Percentiles rank a stretch among this genome's conserved stretches.
Evolutionary conservation across 2,797 vertebrate species (phyloP).

Genomic region (Microhierax caerulescens): DNA sequence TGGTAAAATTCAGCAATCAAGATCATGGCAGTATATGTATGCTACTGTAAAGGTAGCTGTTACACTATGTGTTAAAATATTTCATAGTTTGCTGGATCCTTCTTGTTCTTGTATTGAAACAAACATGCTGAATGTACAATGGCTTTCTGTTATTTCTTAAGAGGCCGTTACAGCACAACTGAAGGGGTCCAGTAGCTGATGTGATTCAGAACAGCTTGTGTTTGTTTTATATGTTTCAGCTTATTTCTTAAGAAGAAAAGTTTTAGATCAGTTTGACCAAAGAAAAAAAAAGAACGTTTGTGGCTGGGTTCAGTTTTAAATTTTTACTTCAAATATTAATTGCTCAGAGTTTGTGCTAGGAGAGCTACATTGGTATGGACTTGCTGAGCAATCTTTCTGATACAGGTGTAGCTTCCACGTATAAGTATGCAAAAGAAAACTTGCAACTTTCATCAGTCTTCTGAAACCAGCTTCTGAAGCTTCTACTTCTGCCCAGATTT

Average conservation of each 20-base stretch:
- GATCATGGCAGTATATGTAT: background rate
- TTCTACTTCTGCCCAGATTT: background rate
- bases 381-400: fast-evolving
- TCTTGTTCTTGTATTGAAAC: background rate
- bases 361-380: background rate
- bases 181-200: background rate
- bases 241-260: background rate
- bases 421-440: background rate
- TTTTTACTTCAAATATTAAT: background rate
- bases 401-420: background rate
- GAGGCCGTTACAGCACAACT: background rate
- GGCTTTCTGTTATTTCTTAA: background rate
- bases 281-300: background rate
- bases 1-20: background rate
- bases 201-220: background rate
- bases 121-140: fast-evolving
- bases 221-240: background rate
- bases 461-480: background rate
- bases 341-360: background rate
- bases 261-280: background rate
- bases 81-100: background rate
- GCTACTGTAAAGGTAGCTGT: background rate
- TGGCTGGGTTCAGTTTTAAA: background rate
- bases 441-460: background rate
- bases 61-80: fast-evolving